These are phyloP conservation scores for Hypena proboscidalis DNA, from an alignment of 2,888 invertebrate genomes.

Conservation along the genomic window DNA sequence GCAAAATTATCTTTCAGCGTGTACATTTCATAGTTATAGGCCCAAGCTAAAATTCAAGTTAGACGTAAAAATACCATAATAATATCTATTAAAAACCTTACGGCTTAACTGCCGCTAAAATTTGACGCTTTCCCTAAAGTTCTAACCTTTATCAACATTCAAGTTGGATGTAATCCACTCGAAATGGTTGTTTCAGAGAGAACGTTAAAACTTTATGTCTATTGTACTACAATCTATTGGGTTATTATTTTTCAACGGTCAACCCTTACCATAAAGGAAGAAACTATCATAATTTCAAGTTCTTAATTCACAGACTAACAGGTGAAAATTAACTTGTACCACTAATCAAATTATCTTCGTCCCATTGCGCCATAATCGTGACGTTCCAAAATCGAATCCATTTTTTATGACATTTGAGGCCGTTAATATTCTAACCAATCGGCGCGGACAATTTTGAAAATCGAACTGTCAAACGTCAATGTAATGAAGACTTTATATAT, in stretches of 20 bases:
- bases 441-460: slow-evolving; percentile 61
- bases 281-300: slow-evolving; percentile 29
- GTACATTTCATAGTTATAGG: slow-evolving; percentile 18
- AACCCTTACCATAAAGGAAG: slow-evolving; percentile 20
- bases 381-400: slow-evolving; percentile 50
- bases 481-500: slow-evolving; percentile 76
- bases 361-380: slow-evolving; percentile 43
- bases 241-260: slow-evolving; percentile 40
- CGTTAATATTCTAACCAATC: slow-evolving; percentile 64
- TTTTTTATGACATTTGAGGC: slow-evolving; percentile 48
- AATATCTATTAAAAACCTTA: slow-evolving; percentile 49
- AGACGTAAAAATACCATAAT: slow-evolving; percentile 43
- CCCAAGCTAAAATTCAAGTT: slow-evolving; percentile 22
- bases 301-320: slow-evolving; percentile 34
- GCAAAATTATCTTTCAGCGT: slow-evolving; percentile 5
- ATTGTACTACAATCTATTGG: slow-evolving; percentile 45
- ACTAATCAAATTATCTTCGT: slow-evolving; percentile 49
- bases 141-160: slow-evolving; percentile 50
- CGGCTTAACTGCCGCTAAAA: slow-evolving; percentile 44
- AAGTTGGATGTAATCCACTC: slow-evolving; percentile 47
- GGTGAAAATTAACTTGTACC: slow-evolving; percentile 43
- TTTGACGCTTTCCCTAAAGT: slow-evolving; percentile 46
- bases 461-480: slow-evolving; percentile 77
- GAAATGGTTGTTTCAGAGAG: slow-evolving; percentile 44
- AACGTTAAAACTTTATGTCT: slow-evolving; percentile 45